Conservation (phyloP, 2,888 invertebrate species). For the Argyra leucocephala region DNA sequence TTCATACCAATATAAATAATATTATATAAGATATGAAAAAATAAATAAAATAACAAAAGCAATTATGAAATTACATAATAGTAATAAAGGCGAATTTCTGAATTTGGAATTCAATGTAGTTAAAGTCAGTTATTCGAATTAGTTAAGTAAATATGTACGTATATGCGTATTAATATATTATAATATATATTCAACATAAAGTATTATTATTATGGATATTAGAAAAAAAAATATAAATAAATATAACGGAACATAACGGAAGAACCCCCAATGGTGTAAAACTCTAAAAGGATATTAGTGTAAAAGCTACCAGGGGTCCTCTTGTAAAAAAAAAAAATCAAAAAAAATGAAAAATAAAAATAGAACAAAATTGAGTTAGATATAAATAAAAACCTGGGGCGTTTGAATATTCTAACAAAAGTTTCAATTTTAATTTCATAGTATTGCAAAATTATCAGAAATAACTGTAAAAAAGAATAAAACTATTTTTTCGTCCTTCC, state of each 20-base stretch:
- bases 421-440: neutral
- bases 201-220: too few relatives aligned
- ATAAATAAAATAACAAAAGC: neutral
- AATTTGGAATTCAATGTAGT: too few relatives aligned
- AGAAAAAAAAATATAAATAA: neutral
- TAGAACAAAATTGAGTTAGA: too few relatives aligned
- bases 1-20: neutral
- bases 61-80: neutral
- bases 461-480: neutral
- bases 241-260: neutral
- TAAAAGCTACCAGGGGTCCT: neutral
- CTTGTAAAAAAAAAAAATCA: neutral
- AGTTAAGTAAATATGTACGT: too few relatives aligned
- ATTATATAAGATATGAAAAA: neutral
- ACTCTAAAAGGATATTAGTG: slow-evolving; percentile 3
- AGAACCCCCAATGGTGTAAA: slow-evolving; percentile 6
- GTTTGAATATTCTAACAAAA: neutral
- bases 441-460: neutral
- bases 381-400: neutral
- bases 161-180: too few relatives aligned
- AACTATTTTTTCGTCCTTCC: neutral
- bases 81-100: neutral
- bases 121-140: neutral
- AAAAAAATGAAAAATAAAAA: too few relatives aligned
- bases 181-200: too few relatives aligned